Conservation (phyloP, 2,888 invertebrate genomes). For the Volucella bombylans region DNA sequence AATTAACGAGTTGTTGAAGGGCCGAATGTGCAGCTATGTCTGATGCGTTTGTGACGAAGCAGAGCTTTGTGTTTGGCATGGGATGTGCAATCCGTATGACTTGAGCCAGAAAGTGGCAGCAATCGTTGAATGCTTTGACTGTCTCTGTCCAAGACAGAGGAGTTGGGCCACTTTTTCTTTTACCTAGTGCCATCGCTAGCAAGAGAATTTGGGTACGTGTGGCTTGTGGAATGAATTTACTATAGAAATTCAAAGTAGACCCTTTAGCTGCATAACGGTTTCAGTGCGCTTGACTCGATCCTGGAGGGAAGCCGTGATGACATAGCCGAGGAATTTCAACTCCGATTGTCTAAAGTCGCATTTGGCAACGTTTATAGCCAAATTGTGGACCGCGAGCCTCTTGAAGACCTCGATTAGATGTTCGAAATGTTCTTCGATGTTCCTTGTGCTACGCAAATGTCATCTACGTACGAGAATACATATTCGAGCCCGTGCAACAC, state of each 20-base stretch:
- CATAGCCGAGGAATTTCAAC: conserved; percentile 26
- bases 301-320: neutral
- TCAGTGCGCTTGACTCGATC: conserved; percentile 23
- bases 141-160: neutral
- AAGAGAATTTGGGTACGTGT: conserved; percentile 18
- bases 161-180: neutral
- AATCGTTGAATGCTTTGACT: no score
- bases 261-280: conserved; percentile 32
- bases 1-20: no score
- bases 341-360: conserved; percentile 13
- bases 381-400: neutral
- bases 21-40: no score
- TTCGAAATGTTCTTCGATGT: neutral
- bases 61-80: no score
- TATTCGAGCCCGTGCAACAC: conserved; percentile 10
- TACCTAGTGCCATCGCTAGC: conserved; percentile 11
- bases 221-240: conserved; percentile 41
- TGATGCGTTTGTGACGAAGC: no score
- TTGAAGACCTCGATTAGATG: no score
- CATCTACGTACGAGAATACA: conserved; percentile 27
- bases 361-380: neutral
- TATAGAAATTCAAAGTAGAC: conserved; percentile 37
- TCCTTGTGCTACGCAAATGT: conserved; percentile 28
- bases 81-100: no score
- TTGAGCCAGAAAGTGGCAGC: no score